Evolutionary conservation across 92 coral and sea anemone species (phyloP).

Genomic region (Porites lobata): DNA sequence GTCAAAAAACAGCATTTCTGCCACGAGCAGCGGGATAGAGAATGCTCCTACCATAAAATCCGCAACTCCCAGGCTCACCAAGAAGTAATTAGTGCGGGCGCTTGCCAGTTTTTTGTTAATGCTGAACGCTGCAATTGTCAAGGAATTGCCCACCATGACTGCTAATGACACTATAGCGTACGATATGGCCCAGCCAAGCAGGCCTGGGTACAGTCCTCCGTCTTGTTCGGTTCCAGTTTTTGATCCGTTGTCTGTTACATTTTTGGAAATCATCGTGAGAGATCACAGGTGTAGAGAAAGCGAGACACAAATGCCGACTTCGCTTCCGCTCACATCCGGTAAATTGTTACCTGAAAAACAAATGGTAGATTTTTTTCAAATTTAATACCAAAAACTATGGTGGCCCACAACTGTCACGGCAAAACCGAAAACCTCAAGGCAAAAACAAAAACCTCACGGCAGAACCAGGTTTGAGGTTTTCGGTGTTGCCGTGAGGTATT

Average conservation of each 20-base stretch:
- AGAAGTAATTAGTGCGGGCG: slow-evolving; percentile 88
- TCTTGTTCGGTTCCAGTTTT: slow-evolving; percentile 12
- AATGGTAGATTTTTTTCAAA: background rate
- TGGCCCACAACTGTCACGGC: too few species aligned
- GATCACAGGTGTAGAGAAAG: background rate
- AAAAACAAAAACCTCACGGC: too few species aligned
- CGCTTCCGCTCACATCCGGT: background rate
- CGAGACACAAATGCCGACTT: background rate
- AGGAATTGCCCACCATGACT: slow-evolving; percentile 79
- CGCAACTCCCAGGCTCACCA: slow-evolving; percentile 89
- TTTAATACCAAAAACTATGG: too few species aligned
- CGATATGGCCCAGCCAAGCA: slow-evolving; percentile 77
- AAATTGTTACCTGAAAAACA: background rate
- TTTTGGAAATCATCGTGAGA: slow-evolving; percentile 4
- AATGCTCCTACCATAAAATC: slow-evolving; percentile 88
- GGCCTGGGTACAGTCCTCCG: slow-evolving; percentile 9
- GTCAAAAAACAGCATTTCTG: slow-evolving; percentile 71
- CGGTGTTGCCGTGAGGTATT: too few species aligned
- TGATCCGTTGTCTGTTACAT: slow-evolving; percentile 43
- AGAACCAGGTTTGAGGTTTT: too few species aligned
- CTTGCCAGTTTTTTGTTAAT: slow-evolving; percentile 77
- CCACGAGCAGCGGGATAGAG: slow-evolving; percentile 86
- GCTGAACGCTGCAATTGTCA: slow-evolving; percentile 85
- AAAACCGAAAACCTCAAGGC: too few species aligned
- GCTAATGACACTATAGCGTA: slow-evolving; percentile 78